Evolutionary conservation across 2,888 invertebrate genomes (phyloP), one percentile per base, ranked within the genome.

Genomic region (Watsonalla binaria): DNA sequence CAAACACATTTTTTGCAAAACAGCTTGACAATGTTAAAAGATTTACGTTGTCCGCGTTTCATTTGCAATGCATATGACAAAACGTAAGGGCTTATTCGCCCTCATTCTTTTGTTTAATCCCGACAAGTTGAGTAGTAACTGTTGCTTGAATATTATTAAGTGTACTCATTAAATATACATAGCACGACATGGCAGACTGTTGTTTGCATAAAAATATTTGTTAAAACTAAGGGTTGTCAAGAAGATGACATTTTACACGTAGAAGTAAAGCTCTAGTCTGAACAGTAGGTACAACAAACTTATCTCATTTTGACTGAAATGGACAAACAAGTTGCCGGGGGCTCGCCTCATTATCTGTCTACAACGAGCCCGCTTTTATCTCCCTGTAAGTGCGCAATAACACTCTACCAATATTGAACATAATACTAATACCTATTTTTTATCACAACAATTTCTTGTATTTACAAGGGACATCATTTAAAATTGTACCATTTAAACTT

Each of bases 321-420:
- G 62, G 65, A 57, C 67, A 76, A 75, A 79, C 70, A 79, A 63
- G 54, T 52, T 59, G 62, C 62, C 52, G 74, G 75, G 67, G 80
- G 80, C 77, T 82, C 78, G 82, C 56, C 80, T 54, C 62, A 64
- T 68, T 73, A 75, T 74, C 66, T 60, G 54, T 56, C 54, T 58
- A 59, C 48, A 58, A 65, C 68, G 65, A 66, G 72, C 65, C 68
- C 51, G 55, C 57, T 59, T 53, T 61, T 67, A 65, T 62, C 57
- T 51, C 9, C 39, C 15, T 6, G 51, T 50, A 54, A 56, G 49
- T 72, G 69, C 78, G 75, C 73, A 76, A 59, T 70, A 65, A 46
- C 53, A 24, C 39, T 39, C 37, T 45, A 53, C 54, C 51, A 57
- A 58, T 50, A 53, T 52, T 37, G 48, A 45, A n/a, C 39, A 47